These are phyloP conservation scores for Piprites chloris DNA, from an alignment of 2,113 vertebrate genomes.

Conservation along the genomic window DNA sequence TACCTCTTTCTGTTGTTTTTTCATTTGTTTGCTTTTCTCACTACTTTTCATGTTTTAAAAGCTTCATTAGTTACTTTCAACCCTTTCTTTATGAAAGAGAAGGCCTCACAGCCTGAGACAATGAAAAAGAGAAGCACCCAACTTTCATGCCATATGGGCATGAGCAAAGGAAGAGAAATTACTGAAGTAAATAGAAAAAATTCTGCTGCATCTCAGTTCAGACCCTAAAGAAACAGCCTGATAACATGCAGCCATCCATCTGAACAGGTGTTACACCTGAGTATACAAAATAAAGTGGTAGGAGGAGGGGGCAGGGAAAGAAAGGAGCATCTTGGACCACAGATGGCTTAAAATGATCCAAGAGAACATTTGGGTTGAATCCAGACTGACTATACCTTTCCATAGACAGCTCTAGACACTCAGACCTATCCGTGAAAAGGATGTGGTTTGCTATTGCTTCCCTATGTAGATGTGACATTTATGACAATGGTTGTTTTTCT, in stretches of 20 bases:
- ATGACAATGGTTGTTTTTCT: not conserved
- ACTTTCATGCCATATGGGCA: not conserved
- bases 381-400: not conserved
- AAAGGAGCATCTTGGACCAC: not conserved
- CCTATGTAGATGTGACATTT: not conserved
- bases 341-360: not conserved
- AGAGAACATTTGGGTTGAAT: not conserved
- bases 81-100: accelerated
- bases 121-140: not conserved
- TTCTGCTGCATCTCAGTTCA: not conserved
- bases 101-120: not conserved
- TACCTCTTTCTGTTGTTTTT: not conserved
- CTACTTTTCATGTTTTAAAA: not conserved
- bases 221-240: not conserved
- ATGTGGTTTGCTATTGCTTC: not conserved
- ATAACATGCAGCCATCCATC: not conserved
- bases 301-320: accelerated
- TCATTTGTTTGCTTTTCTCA: not conserved
- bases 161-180: not conserved
- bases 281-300: accelerated
- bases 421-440: not conserved
- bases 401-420: not conserved
- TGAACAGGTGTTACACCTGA: not conserved
- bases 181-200: not conserved
- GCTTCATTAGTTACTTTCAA: not conserved